phyloP scores from a whole-genome alignment of 2,797 vertebrate genomes.

The Todus mexicanus region DNA sequence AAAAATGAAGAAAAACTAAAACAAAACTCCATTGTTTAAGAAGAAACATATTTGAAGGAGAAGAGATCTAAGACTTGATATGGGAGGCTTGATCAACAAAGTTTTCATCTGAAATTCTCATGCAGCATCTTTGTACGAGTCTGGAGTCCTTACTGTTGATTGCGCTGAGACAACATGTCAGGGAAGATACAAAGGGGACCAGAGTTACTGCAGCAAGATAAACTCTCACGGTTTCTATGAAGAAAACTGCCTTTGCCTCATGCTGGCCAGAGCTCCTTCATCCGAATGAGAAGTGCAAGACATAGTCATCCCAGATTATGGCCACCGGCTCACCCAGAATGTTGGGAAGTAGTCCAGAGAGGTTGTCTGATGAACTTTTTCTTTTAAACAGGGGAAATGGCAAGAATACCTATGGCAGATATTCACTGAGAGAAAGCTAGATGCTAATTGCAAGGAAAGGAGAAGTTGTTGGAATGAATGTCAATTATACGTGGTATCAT shows the following conservation, averaged over 20 bases:
- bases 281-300: rapidly evolving
- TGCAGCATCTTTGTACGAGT: background rate
- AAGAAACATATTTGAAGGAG: background rate
- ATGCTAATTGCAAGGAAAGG: background rate
- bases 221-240: background rate
- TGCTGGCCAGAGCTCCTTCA: background rate
- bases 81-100: background rate
- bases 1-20: background rate
- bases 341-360: background rate
- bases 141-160: background rate
- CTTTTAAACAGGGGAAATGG: background rate
- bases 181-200: background rate
- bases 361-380: background rate
- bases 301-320: background rate
- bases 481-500: background rate
- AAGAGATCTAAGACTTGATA: background rate
- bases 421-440: background rate
- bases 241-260: background rate
- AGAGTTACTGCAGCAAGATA: background rate
- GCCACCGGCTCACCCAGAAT: background rate
- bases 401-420: background rate
- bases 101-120: background rate
- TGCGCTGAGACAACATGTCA: background rate
- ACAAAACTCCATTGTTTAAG: background rate
- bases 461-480: background rate